These are phyloP conservation scores for Apostichopus parvimensis DNA, from an alignment of 35 echinoderm and acorn worm species.

Conservation along the genomic window DNA sequence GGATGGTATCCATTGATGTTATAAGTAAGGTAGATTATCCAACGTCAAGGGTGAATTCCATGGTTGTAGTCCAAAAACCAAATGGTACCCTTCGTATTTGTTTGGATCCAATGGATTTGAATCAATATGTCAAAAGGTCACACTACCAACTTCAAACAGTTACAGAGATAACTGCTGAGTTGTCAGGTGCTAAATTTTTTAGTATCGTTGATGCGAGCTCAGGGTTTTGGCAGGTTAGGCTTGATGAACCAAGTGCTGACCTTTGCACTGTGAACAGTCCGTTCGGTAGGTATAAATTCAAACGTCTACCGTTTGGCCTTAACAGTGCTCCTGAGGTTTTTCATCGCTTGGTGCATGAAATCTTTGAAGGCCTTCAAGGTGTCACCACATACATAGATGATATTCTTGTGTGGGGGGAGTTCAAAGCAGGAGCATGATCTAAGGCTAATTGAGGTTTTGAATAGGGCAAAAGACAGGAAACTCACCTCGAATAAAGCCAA, in stretches of 20 bases:
- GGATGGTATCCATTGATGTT: slow-evolving; percentile 48
- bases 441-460: not conserved
- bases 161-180: slow-evolving; percentile 44
- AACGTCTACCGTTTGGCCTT: slow-evolving; percentile 15
- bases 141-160: slow-evolving; percentile 44
- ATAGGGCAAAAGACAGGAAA: not conserved
- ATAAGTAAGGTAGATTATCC: slow-evolving; percentile 54
- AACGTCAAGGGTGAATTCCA: slow-evolving; percentile 60
- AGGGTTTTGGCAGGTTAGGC: slow-evolving; percentile 58
- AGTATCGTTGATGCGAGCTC: slow-evolving; percentile 31
- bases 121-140: slow-evolving; percentile 29
- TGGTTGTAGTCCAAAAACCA: slow-evolving; percentile 19
- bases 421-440: slow-evolving; percentile 50
- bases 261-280: slow-evolving; percentile 44
- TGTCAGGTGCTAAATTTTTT: slow-evolving; percentile 29
- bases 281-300: slow-evolving; percentile 43
- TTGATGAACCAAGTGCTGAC: slow-evolving; percentile 11
- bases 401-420: slow-evolving; percentile 28
- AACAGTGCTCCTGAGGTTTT: not conserved
- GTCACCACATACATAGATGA: slow-evolving; percentile 46
- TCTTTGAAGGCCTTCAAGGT: slow-evolving; percentile 61
- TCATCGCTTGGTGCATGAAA: slow-evolving; percentile 31
- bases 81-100: slow-evolving; percentile 11
- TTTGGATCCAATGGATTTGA: slow-evolving; percentile 47
- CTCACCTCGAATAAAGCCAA: not conserved